Evolutionary conservation across 2,888 invertebrate genomes (phyloP), one percentile per base, ranked within the genome.

Genomic region (Pollenia griseotomentosa): DNA sequence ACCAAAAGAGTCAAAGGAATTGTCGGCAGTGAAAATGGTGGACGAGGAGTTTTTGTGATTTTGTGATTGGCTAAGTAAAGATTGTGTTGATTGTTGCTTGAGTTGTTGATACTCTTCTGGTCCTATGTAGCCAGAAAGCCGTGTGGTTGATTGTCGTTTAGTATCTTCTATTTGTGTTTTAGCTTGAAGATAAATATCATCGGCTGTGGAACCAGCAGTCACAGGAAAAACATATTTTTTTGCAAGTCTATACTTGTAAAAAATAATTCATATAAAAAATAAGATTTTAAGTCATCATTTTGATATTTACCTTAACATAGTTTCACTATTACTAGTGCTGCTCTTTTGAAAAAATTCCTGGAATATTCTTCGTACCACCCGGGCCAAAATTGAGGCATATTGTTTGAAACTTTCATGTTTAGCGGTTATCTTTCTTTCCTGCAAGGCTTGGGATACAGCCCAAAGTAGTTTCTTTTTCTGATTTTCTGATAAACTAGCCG

Each of bases 361-460:
- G 91, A 95, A 94, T 86, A 96, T 94, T 55, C 95, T 95, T 70
- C 96, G 94, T 0, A 96, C 96, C 48, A 96, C 95, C 4, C 96
- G 94, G 2, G 96, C 96, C 79, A 97, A 93, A 2, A 94, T 94
- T 0, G 96, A 94, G 4, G 96, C 97, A 91, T 95, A 96, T 86
- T 95, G 94, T 80, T 96, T 96, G 93, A 97, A 97, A 59, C 95
- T 95, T 0, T 95, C 94, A 89, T 97, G 96, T 42, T 90, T 91
- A 0, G 94, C 94, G 0, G 95, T 95, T 90, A 97, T 95, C 57
- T 96, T 96, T 92, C 96, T 96, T 42, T 94, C 94, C 61, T 96
- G 95, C 19, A 97, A 93, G 0, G 97, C 96, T 90, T 96, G 96
- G 3, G 97, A 96, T 6, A 97, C 96, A 0, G 97, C 97, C 97